Conservation (phyloP, 2,797 vertebrate genomes). For the Xenops minutus region DNA sequence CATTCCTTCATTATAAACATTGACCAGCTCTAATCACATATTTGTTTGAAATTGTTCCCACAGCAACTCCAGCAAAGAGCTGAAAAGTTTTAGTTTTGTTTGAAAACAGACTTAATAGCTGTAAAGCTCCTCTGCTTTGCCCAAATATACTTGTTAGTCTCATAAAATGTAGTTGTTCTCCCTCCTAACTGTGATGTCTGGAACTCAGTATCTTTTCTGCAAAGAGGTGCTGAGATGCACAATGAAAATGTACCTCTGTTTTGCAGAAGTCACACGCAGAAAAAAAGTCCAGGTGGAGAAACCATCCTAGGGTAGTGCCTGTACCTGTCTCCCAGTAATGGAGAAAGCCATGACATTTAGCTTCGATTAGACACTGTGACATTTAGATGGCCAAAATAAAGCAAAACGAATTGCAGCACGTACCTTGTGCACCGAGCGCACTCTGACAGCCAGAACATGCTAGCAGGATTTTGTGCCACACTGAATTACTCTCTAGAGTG, state of each 20-base stretch:
- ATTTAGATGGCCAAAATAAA: constrained; percentile 10
- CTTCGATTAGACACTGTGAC: neutral
- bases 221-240: neutral
- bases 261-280: neutral
- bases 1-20: neutral
- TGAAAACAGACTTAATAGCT: neutral
- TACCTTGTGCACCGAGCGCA: rapidly evolving
- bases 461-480: neutral
- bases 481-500: neutral
- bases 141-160: neutral
- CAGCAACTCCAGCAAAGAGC: neutral
- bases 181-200: neutral
- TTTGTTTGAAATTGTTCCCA: neutral
- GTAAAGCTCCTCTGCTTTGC: neutral
- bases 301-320: neutral
- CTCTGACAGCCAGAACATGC: neutral
- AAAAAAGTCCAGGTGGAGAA: neutral
- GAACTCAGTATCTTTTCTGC: neutral
- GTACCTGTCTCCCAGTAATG: neutral
- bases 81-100: neutral
- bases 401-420: neutral
- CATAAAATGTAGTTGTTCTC: neutral
- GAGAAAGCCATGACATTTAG: neutral
- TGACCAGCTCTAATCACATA: neutral
- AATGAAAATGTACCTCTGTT: neutral